phyloP scores from a whole-genome alignment of 92 coral and sea anemone genomes.

The Porites lobata region DNA sequence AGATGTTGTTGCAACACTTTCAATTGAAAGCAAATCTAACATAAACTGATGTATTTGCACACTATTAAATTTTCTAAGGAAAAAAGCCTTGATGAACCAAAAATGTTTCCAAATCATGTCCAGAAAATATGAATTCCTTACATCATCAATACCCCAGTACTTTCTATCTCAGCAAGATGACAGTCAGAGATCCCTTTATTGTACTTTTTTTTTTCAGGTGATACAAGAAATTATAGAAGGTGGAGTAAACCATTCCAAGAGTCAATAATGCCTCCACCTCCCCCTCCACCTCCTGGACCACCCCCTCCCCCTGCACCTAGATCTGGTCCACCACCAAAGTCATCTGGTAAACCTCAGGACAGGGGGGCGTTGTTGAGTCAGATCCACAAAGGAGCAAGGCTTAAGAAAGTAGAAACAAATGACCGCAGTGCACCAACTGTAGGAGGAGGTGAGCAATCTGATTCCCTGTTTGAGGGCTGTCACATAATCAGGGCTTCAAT shows the following conservation, averaged over 20 bases:
- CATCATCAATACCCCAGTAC: too few relatives aligned
- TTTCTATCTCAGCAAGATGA: too few relatives aligned
- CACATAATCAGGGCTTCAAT: too few relatives aligned
- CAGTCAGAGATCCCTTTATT: background rate
- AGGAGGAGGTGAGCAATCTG: slow-evolving; percentile 75
- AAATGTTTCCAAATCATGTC: too few relatives aligned
- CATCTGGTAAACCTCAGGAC: slow-evolving; percentile 68
- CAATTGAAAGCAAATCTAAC: too few relatives aligned
- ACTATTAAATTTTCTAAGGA: too few relatives aligned
- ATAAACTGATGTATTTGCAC: too few relatives aligned
- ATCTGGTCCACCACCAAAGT: slow-evolving; percentile 77
- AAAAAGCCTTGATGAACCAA: too few relatives aligned
- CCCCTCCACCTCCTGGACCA: slow-evolving; percentile 95
- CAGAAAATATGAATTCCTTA: too few relatives aligned
- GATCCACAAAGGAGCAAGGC: slow-evolving; percentile 92
- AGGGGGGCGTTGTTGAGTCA: slow-evolving; percentile 90
- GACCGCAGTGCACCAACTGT: slow-evolving; percentile 93
- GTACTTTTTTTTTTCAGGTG: slow-evolving; percentile 23
- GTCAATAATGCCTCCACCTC: slow-evolving; percentile 84
- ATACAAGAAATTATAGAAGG: slow-evolving; percentile 11
- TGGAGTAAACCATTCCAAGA: slow-evolving; percentile 14
- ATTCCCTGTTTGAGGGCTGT: background rate
- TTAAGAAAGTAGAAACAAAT: slow-evolving; percentile 91
- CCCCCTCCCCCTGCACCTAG: slow-evolving; percentile 82
- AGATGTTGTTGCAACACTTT: too few relatives aligned